These are phyloP conservation scores for Solenodon paradoxus DNA, from an alignment of 2,113 vertebrate genomes.

Conservation along the genomic window DNA sequence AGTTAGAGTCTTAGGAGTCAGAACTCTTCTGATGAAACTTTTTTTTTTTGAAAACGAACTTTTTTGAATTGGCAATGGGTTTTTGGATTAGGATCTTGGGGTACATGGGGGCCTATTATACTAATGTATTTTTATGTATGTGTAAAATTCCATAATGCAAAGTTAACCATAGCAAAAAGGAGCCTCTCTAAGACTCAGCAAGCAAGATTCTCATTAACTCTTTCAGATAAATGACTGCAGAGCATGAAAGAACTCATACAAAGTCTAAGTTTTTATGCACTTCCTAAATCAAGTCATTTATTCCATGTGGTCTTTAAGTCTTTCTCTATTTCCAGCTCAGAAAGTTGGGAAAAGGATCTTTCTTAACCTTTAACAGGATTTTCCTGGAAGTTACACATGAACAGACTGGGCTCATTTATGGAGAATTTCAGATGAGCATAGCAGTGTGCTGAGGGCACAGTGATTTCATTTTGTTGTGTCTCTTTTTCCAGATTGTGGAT, in stretches of 20 bases:
- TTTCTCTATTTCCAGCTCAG: not conserved
- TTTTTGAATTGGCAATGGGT: not conserved
- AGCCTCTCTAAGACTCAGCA: not conserved
- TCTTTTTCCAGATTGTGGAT: slow-evolving; percentile 88
- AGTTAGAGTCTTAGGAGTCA: not conserved
- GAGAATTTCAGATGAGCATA: not conserved
- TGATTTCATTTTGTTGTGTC: not conserved
- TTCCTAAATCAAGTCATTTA: not conserved
- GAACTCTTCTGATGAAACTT: not conserved
- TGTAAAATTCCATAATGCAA: slow-evolving; percentile 10
- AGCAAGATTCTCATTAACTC: not conserved
- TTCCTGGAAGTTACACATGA: not conserved
- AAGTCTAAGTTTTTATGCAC: not conserved
- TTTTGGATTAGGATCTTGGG: not conserved
- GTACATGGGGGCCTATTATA: not conserved
- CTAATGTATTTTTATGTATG: not conserved
- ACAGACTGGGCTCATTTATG: not conserved
- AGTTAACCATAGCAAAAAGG: not conserved
- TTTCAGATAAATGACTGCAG: not conserved
- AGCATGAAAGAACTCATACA: not conserved
- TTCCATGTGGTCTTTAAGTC: not conserved
- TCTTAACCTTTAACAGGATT: not conserved
- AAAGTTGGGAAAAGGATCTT: not conserved
- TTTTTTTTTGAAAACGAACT: slow-evolving; percentile 31
- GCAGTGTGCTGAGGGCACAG: not conserved